Evolutionary conservation across 2,888 invertebrate species (phyloP), one percentile per base, ranked within the genome.

Genomic region (Cephalotes varians): DNA sequence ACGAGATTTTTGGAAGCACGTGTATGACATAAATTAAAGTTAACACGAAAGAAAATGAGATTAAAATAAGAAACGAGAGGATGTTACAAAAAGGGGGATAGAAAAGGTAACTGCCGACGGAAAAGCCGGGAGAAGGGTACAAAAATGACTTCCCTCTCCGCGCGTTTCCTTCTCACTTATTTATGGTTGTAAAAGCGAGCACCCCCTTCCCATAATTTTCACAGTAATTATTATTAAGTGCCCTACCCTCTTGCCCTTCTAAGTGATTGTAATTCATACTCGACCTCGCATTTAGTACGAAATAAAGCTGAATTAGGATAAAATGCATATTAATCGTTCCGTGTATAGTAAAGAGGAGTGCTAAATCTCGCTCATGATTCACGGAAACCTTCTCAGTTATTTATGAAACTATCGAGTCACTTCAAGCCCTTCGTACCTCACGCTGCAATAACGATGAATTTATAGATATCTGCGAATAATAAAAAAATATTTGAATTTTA

Each of bases 211-310:
- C 87, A 83, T 88, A 90, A 90, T 86, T 90, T 82, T 80, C 86
- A 3, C 58, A 15, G 67, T 90, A 91, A 91, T 91, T 90, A 85
- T 89, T 90, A 91, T 90, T 90, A 91, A 91, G 87, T 88, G 84
- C 83, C 82, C 64, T 77, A 56, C 51, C 56, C 65, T 47, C 73
- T 60, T 58, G 62, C 64, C 47, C 58, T 56, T 64, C 74, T 83
- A 87, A 87, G 83, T 81, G 88, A 92, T 92, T 87, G 90, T 91
- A 91, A 92, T 89, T 91, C 90, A 90, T 84, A 56, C 79, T 74
- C 72, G 69, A 62, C 49, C 67, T 65, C 58, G 47, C 60, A 65
- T 83, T 84, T 81, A 74, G 37, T 49, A 31, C 12, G 67, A 31
- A 73, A 83, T 65, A 88, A 85, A 81, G 80, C 21, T 74, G 72